Base-by-base conservation (phyloP, 1,140 invertebrate species). In the Sogatella furcifera region DNA sequence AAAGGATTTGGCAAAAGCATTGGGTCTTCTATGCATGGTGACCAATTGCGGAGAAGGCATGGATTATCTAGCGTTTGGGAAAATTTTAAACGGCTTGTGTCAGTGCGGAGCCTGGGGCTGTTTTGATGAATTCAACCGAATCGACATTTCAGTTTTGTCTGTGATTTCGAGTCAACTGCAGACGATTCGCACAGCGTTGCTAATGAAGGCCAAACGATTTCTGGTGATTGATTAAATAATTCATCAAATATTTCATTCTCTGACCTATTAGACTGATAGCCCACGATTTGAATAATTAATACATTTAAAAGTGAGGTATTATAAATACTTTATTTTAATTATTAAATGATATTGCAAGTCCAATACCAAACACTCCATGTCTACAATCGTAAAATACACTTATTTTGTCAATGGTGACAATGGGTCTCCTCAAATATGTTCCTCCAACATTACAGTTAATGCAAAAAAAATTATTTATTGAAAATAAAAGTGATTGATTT, bases 41-140 rank as follows among this genome's bases (percentile, higher is more conserved):
- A 95, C 89, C 0, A 95, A 95, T 73, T 95, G 93, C 72, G 89
- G 89, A 0, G 90, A 95, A 75, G 88, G 88, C 14, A 93, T 95
- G 89, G 90, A 95, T 73, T 93, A 84, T 69, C 76, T 83, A 41
- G 86, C 90, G 0, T 87, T 95, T 34, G 89, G 89, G 0, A 92
- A 89, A 67, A 92, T 89, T 61, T 76, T 94, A 14, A 82, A 85
- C 0, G 92, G 92, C 10, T 64, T 81, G 28, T 77, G 81, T 65
- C 82, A 84, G 69, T 88, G 84, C 72, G 90, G 90, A 0, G 90
- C 90, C 10, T 92, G 88, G 88, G 88, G 87, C 1, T 90, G 91
- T 70, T 95, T 95, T 69, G 92, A 95, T 64, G 90, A 95, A 72
- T 95, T 96, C 72, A 94, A 95, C 73, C 77, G 90, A 22, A 93